These are phyloP conservation scores for Amphiura filiformis DNA, from an alignment of 35 echinoderm and acorn worm species.

Conservation along the genomic window DNA sequence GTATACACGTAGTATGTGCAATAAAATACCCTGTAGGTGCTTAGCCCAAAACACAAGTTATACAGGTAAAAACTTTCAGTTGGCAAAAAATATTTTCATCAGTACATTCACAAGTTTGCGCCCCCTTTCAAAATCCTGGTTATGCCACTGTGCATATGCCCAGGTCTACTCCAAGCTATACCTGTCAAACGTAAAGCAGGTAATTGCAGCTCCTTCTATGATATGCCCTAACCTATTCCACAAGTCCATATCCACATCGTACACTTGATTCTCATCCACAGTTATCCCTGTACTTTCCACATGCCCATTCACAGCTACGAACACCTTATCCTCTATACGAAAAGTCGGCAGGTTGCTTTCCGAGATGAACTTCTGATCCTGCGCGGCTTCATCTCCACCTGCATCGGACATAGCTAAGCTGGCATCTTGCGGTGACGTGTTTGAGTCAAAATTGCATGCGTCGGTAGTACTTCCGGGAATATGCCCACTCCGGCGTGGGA, in stretches of 20 bases:
- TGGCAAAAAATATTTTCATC: too few relatives aligned
- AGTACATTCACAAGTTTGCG: too few relatives aligned
- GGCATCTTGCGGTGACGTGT: neutral
- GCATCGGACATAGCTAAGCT: neutral
- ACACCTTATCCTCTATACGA: constrained; percentile 18
- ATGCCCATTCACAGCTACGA: constrained; percentile 26
- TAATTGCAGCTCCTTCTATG: constrained; percentile 42
- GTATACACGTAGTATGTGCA: too few relatives aligned
- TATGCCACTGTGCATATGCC: too few relatives aligned
- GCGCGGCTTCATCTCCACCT: neutral
- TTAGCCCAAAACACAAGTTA: too few relatives aligned
- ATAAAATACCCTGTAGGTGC: too few relatives aligned
- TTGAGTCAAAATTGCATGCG: neutral
- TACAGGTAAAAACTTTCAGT: too few relatives aligned
- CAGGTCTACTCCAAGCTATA: constrained; percentile 11
- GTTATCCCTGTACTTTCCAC: constrained; percentile 17
- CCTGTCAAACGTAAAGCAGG: constrained; percentile 12
- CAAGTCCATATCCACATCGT: constrained; percentile 33
- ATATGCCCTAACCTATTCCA: constrained; percentile 24
- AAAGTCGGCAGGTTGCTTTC: constrained; percentile 33
- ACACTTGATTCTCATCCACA: constrained; percentile 23
- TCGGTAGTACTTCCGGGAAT: neutral
- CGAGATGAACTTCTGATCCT: constrained; percentile 33
- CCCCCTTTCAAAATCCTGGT: too few relatives aligned
- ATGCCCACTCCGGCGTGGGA: constrained; percentile 1